Evolutionary conservation across 2,113 vertebrate species (phyloP), one percentile per base, ranked within the genome.

Genomic region (Abramis brama): DNA sequence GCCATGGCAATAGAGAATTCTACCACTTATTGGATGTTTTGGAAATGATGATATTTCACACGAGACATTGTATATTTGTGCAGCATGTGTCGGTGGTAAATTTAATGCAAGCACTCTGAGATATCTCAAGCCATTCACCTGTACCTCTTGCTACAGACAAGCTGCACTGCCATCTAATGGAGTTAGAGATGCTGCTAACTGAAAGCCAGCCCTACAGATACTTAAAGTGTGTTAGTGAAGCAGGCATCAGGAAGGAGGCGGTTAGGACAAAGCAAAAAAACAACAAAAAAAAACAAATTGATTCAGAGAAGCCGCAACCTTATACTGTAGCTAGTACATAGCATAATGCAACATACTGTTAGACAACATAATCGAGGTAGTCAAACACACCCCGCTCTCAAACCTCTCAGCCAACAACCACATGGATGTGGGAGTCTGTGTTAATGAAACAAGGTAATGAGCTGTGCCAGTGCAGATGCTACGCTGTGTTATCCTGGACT

Each of bases 121-220:
- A 80, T 55, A 23, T 19, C 33, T 75, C 27, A 21, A 55, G 23
- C 21, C 57, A 15, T 82, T 66, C 36, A 82, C 79, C 79, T 86
- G 85, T 75, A 27, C 55, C 9, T 64, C n/a, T 45, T 86, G 85
- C 50, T 81, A 62, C 66, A 86, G n/a, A 75, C 71, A 73, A 55
- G 43, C 78, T 75, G 70, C 84, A 85, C 84, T 85, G 84, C 84
- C 84, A 85, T 81, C 85, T 86, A 86, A 86, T 86, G 85, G 85
- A 86, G 43, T 55, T 64, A 39, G 27, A 4, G n/a, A 12, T 55
- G 13, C 23, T 64, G 36, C 52, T 57, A 47, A 82, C n/a, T 75
- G 4, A 86, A 52, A 80, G 52, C 60, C 57, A 60, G 62, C 45
- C 68, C 36, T 62, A 59, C 39, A 84, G 59, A 23, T 30, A 21